Evolutionary conservation across 2,113 vertebrate genomes (phyloP), one percentile per base, ranked within the genome.

Genomic region (Xenopus laevis): DNA sequence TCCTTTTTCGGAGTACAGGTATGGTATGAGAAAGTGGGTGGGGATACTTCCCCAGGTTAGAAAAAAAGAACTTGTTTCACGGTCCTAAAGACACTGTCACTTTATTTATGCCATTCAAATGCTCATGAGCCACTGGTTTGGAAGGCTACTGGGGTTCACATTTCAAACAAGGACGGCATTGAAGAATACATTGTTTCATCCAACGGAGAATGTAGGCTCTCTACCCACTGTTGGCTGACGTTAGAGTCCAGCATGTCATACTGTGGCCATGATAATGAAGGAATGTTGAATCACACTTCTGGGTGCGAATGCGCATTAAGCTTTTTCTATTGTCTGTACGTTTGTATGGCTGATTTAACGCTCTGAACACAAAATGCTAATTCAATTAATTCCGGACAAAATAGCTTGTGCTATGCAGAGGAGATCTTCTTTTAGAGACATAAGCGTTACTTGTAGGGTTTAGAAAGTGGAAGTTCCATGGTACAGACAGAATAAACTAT

Each of bases 1-100:
- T 81, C 90, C 90, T 89, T 92, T 92, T 92, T 91, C 90, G 89
- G 87, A 87, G 84, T 47, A 81, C 92, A 94, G 93, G 95, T 92
- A 93, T 88, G 81, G 72, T 40, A 40, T 40, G 46, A 79, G 78
- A 80, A 83, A 84, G 84, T 83, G 85, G 85, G 81, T 84, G 85
- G 87, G 81, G 87, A 83, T 40, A 50, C 84, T 85, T 81, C 33
- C 33, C 33, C 87, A 89, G 84, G 86, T 80, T 40, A 40, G 33
- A 40, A 40, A 40, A 9, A 79, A 1, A 63, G 50, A 72, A 72
- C 47, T 81, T 77, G 18, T 53, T 65, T 75, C 85, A 72, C 80
- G 78, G 81, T 82, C 86, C 84, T 85, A 84, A 69, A 87, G 86
- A 79, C 81, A 78, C 71, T 71, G 65, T 65, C 27, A 65, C 66